Evolutionary conservation across 2,113 vertebrate genomes (phyloP).

Genomic region (Stictonetta naevosa): DNA sequence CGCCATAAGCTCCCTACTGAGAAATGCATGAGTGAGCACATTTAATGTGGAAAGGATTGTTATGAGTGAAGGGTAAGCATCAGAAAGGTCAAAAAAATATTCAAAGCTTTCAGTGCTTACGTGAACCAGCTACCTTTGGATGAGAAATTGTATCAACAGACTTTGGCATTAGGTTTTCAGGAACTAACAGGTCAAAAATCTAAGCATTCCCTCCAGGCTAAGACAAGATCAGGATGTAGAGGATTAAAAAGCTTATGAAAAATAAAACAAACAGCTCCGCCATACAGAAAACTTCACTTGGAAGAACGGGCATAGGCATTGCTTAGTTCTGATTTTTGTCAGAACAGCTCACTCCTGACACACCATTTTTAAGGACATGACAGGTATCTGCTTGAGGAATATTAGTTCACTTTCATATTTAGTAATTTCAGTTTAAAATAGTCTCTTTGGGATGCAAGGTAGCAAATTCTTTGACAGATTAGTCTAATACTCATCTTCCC

Average conservation of each 20-base stretch:
- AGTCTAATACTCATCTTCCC: background rate
- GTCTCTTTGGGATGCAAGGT: background rate
- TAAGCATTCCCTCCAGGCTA: conserved; percentile 14
- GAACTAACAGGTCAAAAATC: conserved; percentile 36
- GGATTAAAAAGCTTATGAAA: conserved; percentile 50
- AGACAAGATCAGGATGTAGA: conserved; percentile 48
- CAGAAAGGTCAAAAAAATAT: background rate
- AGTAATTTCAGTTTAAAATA: accelerated
- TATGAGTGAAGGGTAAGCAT: background rate
- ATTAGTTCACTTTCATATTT: background rate
- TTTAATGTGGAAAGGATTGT: background rate
- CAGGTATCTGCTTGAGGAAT: accelerated
- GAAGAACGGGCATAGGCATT: background rate
- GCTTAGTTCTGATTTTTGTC: background rate
- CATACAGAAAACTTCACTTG: background rate
- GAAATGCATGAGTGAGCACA: background rate
- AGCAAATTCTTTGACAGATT: accelerated
- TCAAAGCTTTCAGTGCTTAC: background rate
- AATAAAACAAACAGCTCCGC: background rate
- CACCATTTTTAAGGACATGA: accelerated
- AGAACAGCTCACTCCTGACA: accelerated
- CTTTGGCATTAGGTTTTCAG: background rate
- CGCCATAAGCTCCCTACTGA: background rate
- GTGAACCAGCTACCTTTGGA: background rate
- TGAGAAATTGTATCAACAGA: background rate